Evolutionary conservation across 2,888 invertebrate genomes (phyloP).

Genomic region (Bombylius major): DNA sequence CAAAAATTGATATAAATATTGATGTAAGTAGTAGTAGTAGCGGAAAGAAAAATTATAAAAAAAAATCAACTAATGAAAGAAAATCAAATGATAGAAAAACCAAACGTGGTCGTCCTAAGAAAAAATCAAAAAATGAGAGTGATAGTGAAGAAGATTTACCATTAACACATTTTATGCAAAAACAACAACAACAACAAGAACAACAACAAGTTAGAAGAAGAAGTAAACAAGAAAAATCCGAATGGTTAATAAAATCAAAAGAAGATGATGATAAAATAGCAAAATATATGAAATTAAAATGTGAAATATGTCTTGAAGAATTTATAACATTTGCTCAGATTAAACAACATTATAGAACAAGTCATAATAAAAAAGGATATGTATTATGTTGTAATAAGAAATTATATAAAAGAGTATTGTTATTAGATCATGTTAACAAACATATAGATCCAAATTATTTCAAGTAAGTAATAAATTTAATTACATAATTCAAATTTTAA

Average conservation of each 20-base stretch:
- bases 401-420: conserved; percentile 27
- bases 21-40: neutral
- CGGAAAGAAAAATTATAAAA: neutral
- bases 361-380: conserved; percentile 28
- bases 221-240: conserved; percentile 6
- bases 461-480: conserved; percentile 21
- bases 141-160: neutral
- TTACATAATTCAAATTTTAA: too few species aligned
- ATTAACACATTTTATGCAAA: neutral
- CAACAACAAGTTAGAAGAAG: neutral
- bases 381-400: conserved; percentile 32
- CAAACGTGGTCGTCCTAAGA: neutral
- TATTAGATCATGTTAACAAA: conserved; percentile 32
- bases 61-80: neutral
- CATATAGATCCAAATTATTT: conserved; percentile 33
- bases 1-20: neutral
- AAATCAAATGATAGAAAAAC: neutral
- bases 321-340: conserved; percentile 27
- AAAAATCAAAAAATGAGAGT: neutral
- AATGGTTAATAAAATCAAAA: conserved; percentile 14
- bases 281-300: conserved; percentile 28
- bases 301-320: conserved; percentile 26
- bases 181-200: neutral
- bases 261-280: conserved; percentile 29
- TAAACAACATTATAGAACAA: conserved; percentile 27